phyloP scores from a whole-genome alignment of 2,113 vertebrate species.

The Penelope pileata region DNA sequence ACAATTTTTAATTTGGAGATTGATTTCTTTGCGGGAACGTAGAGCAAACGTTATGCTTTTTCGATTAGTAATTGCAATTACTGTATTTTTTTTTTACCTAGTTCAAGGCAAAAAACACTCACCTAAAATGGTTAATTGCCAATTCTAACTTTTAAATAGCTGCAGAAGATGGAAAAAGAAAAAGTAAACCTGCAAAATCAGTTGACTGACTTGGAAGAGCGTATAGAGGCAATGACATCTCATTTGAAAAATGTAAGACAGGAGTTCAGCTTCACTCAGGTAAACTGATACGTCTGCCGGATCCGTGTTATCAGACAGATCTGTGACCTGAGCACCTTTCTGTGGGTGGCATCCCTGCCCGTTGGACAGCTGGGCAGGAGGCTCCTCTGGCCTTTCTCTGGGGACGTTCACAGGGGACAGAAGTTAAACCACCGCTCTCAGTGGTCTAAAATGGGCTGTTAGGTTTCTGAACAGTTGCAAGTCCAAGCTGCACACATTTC shows the following conservation, averaged over 20 bases:
- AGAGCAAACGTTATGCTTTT: accelerated
- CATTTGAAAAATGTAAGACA: constrained; percentile 84
- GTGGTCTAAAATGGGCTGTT: background rate
- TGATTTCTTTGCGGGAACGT: accelerated
- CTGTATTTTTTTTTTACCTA: background rate
- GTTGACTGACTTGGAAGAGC: constrained; percentile 74
- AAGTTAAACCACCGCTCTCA: background rate
- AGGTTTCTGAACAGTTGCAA: background rate
- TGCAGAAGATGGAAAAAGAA: constrained; percentile 80
- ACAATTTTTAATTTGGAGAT: background rate
- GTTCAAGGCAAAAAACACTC: background rate
- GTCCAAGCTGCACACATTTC: background rate
- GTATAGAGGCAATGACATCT: constrained; percentile 74
- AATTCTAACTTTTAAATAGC: constrained; percentile 40
- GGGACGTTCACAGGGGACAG: background rate
- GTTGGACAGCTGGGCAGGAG: background rate
- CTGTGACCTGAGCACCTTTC: too few relatives aligned
- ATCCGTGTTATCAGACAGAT: accelerated
- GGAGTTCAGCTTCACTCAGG: constrained; percentile 85
- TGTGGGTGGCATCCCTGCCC: accelerated
- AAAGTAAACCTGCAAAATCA: constrained; percentile 76
- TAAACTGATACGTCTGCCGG: background rate
- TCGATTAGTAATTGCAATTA: accelerated
- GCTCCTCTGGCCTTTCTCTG: background rate
- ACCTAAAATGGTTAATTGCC: background rate